Conservation (phyloP, 2,888 invertebrate genomes). For the Carterocephalus palaemon region DNA sequence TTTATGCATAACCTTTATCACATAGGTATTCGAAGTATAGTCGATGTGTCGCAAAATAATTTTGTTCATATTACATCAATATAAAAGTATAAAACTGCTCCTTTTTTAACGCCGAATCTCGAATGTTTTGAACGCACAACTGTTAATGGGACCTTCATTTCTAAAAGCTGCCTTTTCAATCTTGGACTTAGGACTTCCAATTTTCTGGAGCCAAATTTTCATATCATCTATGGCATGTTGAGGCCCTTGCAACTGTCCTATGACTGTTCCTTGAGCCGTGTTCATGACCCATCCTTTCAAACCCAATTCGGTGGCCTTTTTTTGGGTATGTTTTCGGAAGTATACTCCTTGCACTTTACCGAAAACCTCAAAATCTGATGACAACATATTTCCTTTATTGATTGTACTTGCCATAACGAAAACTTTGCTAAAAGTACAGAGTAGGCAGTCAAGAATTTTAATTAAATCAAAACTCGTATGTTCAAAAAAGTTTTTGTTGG, state of each 20-base stretch:
- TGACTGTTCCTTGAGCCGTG: slow-evolving; percentile 82
- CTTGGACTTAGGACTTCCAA: slow-evolving; percentile 83
- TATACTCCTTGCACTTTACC: slow-evolving; percentile 81
- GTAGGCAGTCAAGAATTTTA: too few species aligned
- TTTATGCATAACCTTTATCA: too few species aligned
- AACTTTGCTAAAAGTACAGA: too few species aligned
- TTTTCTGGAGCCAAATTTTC: slow-evolving; percentile 77
- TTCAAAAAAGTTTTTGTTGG: background rate
- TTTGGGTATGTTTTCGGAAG: slow-evolving; percentile 81
- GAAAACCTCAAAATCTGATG: slow-evolving; percentile 78
- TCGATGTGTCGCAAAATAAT: background rate
- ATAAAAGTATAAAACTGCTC: slow-evolving; percentile 23
- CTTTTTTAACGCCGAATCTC: slow-evolving; percentile 70
- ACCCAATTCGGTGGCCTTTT: slow-evolving; percentile 79
- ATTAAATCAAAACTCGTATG: too few species aligned
- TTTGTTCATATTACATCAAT: background rate
- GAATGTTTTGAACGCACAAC: slow-evolving; percentile 65
- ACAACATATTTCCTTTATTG: slow-evolving; percentile 43
- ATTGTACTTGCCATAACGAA: slow-evolving; percentile 39
- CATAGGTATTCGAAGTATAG: background rate
- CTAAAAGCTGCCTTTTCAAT: slow-evolving; percentile 83
- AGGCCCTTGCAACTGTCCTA: slow-evolving; percentile 83
- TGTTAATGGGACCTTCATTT: slow-evolving; percentile 77
- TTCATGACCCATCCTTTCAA: slow-evolving; percentile 88
- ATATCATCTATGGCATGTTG: slow-evolving; percentile 78